A percentile compares a stretch with the other conserved stretches of the same genome.
These are phyloP conservation scores for Lepidostoma basale DNA, from an alignment of 1,140 invertebrate genomes.

Conservation along the genomic window DNA sequence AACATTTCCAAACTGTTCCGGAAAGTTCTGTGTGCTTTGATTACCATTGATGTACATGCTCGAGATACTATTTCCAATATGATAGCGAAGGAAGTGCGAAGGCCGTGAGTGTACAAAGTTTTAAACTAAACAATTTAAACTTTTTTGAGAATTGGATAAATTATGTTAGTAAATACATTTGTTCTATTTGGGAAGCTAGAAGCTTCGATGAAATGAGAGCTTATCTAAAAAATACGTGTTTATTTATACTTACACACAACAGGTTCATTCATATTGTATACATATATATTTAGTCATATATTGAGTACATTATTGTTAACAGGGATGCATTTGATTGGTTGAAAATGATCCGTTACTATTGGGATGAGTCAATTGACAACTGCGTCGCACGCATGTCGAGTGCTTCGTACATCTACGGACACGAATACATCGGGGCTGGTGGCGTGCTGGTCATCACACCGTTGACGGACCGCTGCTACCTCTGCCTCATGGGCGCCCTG, in stretches of 20 bases:
- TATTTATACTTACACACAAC: no score
- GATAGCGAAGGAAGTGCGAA: conserved; percentile 67
- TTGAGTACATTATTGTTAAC: conserved; percentile 60
- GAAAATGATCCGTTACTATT: conserved; percentile 85
- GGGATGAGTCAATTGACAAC: conserved; percentile 51
- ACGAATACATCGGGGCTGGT: conserved; percentile 94
- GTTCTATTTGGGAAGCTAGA: no score
- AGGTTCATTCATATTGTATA: no score
- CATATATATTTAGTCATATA: no score
- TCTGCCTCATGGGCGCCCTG: conserved; percentile 89
- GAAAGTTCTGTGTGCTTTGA: conserved; percentile 79
- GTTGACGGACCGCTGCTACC: conserved; percentile 90
- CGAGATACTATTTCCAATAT: conserved; percentile 80
- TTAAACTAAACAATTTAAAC: no score
- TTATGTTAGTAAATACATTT: no score
- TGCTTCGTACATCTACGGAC: conserved; percentile 86
- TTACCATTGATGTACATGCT: conserved; percentile 87
- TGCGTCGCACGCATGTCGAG: conserved; percentile 85
- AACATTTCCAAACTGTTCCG: conserved; percentile 73
- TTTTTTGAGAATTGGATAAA: no score
- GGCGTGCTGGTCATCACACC: conserved; percentile 87
- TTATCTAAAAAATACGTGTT: no score
- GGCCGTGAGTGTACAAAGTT: conserved; percentile 68
- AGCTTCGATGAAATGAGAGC: no score
- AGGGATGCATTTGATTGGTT: conserved; percentile 87